These are phyloP conservation scores for Pelusios castaneus DNA, from an alignment of 2,113 vertebrate genomes.

Conservation along the genomic window DNA sequence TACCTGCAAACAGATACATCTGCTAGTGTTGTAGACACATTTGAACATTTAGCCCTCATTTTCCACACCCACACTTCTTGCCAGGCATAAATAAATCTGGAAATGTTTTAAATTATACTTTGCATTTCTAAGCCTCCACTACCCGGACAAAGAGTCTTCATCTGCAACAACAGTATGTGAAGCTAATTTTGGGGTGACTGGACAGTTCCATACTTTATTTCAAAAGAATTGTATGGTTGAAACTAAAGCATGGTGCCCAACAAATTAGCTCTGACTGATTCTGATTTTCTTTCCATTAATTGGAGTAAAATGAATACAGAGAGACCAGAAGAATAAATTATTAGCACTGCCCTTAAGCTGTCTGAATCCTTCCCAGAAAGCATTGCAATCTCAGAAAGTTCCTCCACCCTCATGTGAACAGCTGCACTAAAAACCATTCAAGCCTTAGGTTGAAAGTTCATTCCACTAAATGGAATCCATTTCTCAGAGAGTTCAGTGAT, in stretches of 20 bases:
- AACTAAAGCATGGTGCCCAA: neutral
- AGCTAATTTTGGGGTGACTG: neutral
- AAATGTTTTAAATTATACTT: neutral
- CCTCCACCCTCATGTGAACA: neutral
- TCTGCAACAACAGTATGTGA: neutral
- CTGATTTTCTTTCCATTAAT: neutral
- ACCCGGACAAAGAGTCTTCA: neutral
- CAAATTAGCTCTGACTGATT: neutral
- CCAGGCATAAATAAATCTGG: neutral
- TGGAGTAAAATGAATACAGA: neutral
- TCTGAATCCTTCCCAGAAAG: neutral
- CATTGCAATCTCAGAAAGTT: neutral
- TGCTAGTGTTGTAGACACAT: neutral
- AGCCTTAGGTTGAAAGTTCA: neutral
- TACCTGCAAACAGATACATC: neutral
- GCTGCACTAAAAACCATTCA: neutral
- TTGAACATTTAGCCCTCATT: neutral
- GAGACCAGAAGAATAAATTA: neutral
- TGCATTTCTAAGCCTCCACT: neutral
- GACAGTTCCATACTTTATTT: neutral
- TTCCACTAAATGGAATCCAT: neutral
- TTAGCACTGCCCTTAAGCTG: neutral
- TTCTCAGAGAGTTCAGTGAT: neutral
- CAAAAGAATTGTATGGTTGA: neutral
- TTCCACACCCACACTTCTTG: neutral